Base-by-base conservation (phyloP, 2,888 invertebrate species). In the Drosophila buzzatii region DNA sequence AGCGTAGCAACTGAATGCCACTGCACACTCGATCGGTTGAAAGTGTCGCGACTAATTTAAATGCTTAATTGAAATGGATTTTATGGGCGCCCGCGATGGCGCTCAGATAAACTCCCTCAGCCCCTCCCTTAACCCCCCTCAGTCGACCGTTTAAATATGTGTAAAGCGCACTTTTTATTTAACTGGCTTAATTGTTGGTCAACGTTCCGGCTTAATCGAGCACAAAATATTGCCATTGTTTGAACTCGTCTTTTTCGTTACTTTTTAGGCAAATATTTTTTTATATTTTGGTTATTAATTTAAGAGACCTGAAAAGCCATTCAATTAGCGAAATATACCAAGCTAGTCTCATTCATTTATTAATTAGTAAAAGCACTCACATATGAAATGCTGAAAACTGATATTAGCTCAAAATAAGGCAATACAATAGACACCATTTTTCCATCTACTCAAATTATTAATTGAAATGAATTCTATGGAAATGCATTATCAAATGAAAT, bases 51-150 rank as follows among this genome's bases (percentile, higher is more conserved):
- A 90, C 90, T 90, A 90, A 90, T 90, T 90, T 90, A 88, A 91
- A 90, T 90, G 78, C 86, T 90, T 90, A 90, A 90, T 90, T 91
- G 91, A 91, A 90, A 90, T 88, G 88, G 89, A 82, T 89, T 90
- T 91, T 91, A 84, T 85, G 83, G 79, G 69, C 76, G 73, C 78
- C 80, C 66, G 65, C 68, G 76, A 76, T 72, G 70, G 75, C 65
- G 70, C 67, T 65, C 88, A 78, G 82, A 76, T 85, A 76, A 58
- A 31, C 9, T 18, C 49, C 20, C 14, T 5, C 37, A 4, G 35
- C 12, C 37, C 3, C 3, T 8, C 16, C 31, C 23, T 6, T 58
- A 12, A 2, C 23, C 33, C 4, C 44, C 20, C 7, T 1, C 49
- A 2, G 14, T 35, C 20, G 12, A 1, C 10, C 33, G 33, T 18